Evolutionary conservation across 2,113 vertebrate species (phyloP).

Genomic region (Calyptommatus sinebrachiatus): DNA sequence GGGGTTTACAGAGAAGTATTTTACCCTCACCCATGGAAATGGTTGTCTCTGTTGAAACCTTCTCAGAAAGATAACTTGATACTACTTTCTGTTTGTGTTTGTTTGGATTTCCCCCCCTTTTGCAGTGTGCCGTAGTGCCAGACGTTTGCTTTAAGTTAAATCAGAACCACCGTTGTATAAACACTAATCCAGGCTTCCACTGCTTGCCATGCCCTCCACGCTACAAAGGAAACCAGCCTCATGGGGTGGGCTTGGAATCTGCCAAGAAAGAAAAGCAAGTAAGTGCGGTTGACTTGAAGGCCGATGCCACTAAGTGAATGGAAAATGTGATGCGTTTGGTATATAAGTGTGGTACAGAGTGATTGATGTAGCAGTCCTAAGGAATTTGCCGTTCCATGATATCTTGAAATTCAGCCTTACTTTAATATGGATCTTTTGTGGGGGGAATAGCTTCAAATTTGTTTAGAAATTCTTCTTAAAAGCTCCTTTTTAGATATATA

Average conservation of each 20-base stretch:
- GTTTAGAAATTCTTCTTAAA: not conserved
- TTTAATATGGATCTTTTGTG: not conserved
- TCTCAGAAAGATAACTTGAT: not conserved
- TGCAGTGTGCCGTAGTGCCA: slow-evolving; percentile 87
- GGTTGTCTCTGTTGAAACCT: not conserved
- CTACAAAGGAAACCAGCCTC: slow-evolving; percentile 93
- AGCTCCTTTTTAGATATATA: not conserved
- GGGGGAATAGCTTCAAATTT: not conserved
- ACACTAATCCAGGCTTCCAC: slow-evolving; percentile 93
- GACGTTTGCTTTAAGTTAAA: slow-evolving; percentile 87
- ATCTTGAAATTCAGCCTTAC: not conserved
- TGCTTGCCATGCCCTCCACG: slow-evolving; percentile 93
- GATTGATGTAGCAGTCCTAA: not conserved
- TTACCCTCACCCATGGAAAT: not conserved
- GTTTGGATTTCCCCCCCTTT: not conserved
- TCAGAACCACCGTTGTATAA: slow-evolving; percentile 84
- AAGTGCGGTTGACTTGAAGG: slow-evolving; percentile 33
- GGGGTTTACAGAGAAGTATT: not conserved
- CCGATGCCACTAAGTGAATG: slow-evolving; percentile 3
- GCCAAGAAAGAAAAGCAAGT: slow-evolving; percentile 91
- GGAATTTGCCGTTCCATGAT: not conserved
- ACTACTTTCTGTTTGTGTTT: slow-evolving; percentile 15
- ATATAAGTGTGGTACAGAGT: not conserved
- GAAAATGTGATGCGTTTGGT: slow-evolving; percentile 10
- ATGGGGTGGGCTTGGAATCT: slow-evolving; percentile 84